Evolutionary conservation across 1,140 invertebrate species (phyloP), one percentile per base, ranked within the genome.

Genomic region (Achatina immaculata): DNA sequence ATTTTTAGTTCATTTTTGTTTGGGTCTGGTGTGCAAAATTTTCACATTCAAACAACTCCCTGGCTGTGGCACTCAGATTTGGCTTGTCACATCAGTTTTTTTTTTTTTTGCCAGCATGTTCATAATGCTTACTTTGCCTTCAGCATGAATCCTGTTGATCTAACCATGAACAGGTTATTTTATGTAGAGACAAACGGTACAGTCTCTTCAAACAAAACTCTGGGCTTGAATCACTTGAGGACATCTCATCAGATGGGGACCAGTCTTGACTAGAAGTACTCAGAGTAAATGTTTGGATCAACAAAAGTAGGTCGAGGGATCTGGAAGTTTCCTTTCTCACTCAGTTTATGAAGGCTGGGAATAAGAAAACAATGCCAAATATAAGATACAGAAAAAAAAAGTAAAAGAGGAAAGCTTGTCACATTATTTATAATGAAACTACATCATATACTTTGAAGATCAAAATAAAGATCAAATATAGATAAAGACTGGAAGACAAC

Each of bases 231-330:
- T 55, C 3, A 55, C 21, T 21, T 24, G 0, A 14, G n/a, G 58
- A 62, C 28, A 62, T 31, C 58, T 62, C n/a, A 28, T 28, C 58
- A 62, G 48, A 55, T 55, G 21, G 24, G 48, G 58, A 28, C 28
- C 28, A 31, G 4, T 62, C n/a, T 9, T 62, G 58, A 62, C 58
- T 55, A 80, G 48, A 80, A 80, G 40, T 71, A 80, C 48, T 80
- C 78, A 28, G 78, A 51, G 48, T 80, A 80, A 40, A 80, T 80
- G 48, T 80, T 80, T 28, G 78, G 78, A 40, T 80, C 78, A 14
- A 80, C 78, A 66, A 48, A 80, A 19, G 78, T 80, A 0, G 78
- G 78, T 36, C 78, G n/a, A 1, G 78, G 78, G 31, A 80, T 80
- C 4, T 72, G 66, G 42, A 80, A 80, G 11, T 16, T 71, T 66